Conservation (phyloP, 1,140 invertebrate species). For the Amphibalanus amphitrite region DNA sequence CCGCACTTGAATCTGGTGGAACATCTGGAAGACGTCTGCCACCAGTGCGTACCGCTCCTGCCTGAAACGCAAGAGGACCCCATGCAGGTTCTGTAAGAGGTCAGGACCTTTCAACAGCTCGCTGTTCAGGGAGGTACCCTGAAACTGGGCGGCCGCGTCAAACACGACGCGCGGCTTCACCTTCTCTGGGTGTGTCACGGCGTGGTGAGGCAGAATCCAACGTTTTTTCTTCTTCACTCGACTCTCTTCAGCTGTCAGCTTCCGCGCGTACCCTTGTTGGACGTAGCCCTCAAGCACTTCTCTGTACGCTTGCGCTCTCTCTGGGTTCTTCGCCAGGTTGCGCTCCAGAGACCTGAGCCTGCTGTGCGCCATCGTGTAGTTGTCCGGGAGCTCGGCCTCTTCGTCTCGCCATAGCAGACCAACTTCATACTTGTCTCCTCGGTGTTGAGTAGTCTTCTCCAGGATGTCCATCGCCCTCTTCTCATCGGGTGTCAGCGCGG, state of each 20-base stretch:
- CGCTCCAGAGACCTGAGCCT: too few species aligned
- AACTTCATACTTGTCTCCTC: too few species aligned
- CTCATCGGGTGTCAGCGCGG: too few species aligned
- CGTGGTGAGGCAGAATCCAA: slow-evolving; percentile 13
- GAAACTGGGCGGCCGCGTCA: slow-evolving; percentile 12
- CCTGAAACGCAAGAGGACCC: slow-evolving; percentile 14
- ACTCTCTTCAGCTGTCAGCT: background rate
- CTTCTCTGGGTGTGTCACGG: slow-evolving; percentile 10
- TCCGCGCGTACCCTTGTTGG: background rate
- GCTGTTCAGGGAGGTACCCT: slow-evolving; percentile 12
- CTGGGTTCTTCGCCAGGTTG: background rate
- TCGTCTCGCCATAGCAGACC: background rate
- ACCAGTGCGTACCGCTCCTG: slow-evolving; percentile 8
- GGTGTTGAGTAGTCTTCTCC: background rate
- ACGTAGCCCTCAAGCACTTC: too few species aligned
- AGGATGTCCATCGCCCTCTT: too few species aligned
- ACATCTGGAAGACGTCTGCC: slow-evolving; percentile 16
- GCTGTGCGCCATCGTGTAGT: too few species aligned
- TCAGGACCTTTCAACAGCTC: slow-evolving; percentile 12
- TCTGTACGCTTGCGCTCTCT: too few species aligned
- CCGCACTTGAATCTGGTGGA: slow-evolving; percentile 8
- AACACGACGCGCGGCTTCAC: slow-evolving; percentile 17
- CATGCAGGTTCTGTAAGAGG: slow-evolving; percentile 8
- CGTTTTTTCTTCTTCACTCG: too few species aligned
- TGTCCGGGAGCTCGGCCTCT: too few species aligned